phyloP scores from a whole-genome alignment of 2,113 vertebrate genomes.

The Balaeniceps rex region DNA sequence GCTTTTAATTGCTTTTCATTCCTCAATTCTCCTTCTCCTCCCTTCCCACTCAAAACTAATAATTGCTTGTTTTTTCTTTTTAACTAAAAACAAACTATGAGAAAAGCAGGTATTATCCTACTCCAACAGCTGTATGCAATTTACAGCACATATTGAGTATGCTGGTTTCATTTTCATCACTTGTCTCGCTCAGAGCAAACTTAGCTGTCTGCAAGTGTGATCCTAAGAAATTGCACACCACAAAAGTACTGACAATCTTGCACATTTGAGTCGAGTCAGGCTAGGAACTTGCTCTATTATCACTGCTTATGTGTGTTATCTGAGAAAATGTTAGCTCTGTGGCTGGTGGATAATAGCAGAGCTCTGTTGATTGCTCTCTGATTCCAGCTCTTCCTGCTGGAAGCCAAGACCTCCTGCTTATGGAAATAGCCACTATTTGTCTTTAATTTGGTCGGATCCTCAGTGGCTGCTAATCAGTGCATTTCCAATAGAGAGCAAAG shows the following conservation, averaged over 20 bases:
- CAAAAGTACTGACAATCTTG: neutral
- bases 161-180: neutral
- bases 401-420: neutral
- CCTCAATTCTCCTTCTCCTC: neutral
- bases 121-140: neutral
- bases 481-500: neutral
- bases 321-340: neutral
- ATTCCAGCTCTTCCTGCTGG: too few species aligned
- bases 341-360: neutral
- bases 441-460: neutral
- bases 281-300: neutral
- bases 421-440: neutral
- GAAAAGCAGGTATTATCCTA: neutral
- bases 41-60: neutral
- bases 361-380: neutral
- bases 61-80: neutral
- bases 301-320: neutral
- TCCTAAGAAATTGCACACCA: neutral
- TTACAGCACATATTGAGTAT: neutral
- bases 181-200: neutral
- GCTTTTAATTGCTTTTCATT: neutral
- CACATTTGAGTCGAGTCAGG: neutral
- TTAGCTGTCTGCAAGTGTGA: neutral
- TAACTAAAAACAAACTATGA: neutral
- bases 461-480: neutral